Base-by-base conservation (phyloP, 2,888 invertebrate genomes). In the Tetanocera ferruginea region DNA sequence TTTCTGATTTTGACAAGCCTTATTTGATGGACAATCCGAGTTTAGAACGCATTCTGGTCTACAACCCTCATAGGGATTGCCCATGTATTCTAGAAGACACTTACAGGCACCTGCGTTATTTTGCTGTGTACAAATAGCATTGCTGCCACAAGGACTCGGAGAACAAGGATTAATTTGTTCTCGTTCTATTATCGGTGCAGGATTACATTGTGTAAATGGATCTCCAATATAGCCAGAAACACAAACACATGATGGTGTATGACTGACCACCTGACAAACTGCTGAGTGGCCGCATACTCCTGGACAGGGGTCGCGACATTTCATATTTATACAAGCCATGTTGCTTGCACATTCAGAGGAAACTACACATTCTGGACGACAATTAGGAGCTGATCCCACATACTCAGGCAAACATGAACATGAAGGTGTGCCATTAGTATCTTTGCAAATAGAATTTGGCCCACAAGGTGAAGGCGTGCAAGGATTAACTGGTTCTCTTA, bases 271-370 rank as follows among this genome's bases (percentile, higher is more conserved):
- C 85, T 92, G 92, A 85, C 96, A 97, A 64, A 93, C 90, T 2
- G 96, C 94, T 82, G 92, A 92, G 25, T 92, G 85, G 17, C 96
- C 96, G 85, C 96, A 95, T 37, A 95, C 93, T 64, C 95, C 95
- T 6, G 93, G 91, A 85, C 96, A 96, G 19, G 96, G 96, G 87
- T 96, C 94, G 81, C 91, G 91, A 88, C 96, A 96, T 88, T 94
- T 94, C 89, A 93, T 93, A 83, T 92, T 93, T 67, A 95, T 93
- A 85, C 96, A 96, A 6, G 96, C 94, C 85, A 92, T 91, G 83
- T 92, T 93, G 80, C 92, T 93, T 70, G 92, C 89, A 86, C 96
- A 96, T 85, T 96, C 95, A 11, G 93, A 91, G 82, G 94, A 95
- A 52, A 94, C 92, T 5, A 93, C 90, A 87, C 95, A 95, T 87